Evolutionary conservation across 2,113 vertebrate genomes (phyloP).

Genomic region (Toxotes chatareus): DNA sequence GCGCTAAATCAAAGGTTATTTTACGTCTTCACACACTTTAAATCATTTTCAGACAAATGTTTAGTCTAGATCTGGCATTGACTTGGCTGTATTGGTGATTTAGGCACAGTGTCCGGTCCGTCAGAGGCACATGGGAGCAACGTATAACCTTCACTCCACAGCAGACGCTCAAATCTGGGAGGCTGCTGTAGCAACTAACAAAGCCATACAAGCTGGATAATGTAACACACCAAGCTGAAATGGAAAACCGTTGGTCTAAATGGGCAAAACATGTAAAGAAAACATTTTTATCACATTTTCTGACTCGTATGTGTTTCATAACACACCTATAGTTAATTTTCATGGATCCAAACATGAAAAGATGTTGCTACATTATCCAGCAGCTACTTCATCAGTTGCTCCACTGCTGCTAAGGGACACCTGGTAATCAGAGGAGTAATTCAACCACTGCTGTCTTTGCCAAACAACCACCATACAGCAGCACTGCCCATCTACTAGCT

Average conservation of each 20-base stretch:
- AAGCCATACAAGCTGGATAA: neutral
- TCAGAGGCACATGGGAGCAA: conserved; percentile 62
- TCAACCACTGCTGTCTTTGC: conserved; percentile 1
- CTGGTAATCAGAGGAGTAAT: neutral
- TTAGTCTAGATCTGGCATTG: conserved; percentile 45
- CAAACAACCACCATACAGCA: conserved; percentile 40
- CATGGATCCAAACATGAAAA: neutral
- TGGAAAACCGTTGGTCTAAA: neutral
- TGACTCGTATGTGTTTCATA: neutral
- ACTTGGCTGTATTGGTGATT: conserved; percentile 55
- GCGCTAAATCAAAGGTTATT: conserved; percentile 9
- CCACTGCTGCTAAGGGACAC: conserved; percentile 35
- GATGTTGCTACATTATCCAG: conserved; percentile 19
- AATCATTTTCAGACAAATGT: neutral
- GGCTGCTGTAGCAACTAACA: conserved; percentile 20
- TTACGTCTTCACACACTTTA: neutral
- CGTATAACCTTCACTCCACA: conserved; percentile 17
- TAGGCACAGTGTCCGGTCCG: conserved; percentile 73
- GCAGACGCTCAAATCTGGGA: conserved; percentile 1
- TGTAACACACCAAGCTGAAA: neutral
- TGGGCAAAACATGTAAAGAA: neutral
- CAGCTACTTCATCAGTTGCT: conserved; percentile 25
- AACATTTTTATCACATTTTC: neutral
- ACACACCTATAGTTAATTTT: neutral
- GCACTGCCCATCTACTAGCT: conserved; percentile 42